phyloP scores from a whole-genome alignment of 2,888 invertebrate species.

The Peribatodes rhomboidaria region DNA sequence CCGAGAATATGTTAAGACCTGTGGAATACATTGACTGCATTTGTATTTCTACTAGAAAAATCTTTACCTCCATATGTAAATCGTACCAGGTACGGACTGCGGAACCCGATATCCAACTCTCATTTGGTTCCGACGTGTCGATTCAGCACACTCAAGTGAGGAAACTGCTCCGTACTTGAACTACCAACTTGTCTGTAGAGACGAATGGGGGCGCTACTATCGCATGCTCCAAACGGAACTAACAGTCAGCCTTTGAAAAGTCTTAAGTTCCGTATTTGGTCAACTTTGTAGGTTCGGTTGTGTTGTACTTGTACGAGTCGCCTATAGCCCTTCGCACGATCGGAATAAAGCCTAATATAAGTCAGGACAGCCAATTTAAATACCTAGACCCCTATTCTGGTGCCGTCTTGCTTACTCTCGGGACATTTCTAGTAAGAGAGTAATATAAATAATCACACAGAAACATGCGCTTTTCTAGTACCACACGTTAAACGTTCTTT shows the following conservation, averaged over 20 bases:
- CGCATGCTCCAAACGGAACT: neutral
- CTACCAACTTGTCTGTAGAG: neutral
- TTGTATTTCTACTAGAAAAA: conserved; percentile 14
- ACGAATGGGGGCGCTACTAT: neutral
- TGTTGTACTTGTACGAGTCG: conserved; percentile 5
- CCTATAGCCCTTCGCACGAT: neutral
- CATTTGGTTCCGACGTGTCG: conserved; percentile 13
- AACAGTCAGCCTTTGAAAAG: neutral
- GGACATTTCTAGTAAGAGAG: too few species aligned
- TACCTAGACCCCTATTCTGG: neutral
- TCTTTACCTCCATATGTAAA: conserved; percentile 18
- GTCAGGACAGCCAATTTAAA: neutral
- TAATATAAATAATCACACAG: too few species aligned
- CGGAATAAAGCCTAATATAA: conserved; percentile 8
- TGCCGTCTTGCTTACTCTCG: too few species aligned
- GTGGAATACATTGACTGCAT: conserved; percentile 16
- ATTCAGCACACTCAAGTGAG: conserved; percentile 20
- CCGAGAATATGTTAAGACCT: neutral
- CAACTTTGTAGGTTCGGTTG: neutral
- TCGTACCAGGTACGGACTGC: neutral
- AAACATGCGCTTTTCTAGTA: too few species aligned
- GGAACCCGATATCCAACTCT: conserved; percentile 9
- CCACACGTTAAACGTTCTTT: too few species aligned
- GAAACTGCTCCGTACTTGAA: neutral
- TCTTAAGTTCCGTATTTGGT: too few species aligned